These are phyloP conservation scores for Salpingus planirostris DNA, from an alignment of 2,888 invertebrate species.

Conservation along the genomic window DNA sequence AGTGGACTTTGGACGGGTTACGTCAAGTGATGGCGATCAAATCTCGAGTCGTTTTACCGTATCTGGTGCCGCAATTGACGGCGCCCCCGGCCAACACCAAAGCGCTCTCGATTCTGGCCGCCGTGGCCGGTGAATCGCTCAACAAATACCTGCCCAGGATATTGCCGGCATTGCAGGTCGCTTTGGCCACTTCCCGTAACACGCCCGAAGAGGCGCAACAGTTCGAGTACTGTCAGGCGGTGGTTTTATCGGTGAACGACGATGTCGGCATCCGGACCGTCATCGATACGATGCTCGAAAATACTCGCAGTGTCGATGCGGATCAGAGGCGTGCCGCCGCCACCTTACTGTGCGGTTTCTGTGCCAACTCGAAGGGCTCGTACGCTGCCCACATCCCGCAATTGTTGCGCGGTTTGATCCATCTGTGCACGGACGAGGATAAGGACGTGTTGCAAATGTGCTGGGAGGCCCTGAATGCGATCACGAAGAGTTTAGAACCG, in stretches of 20 bases:
- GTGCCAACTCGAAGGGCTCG: constrained; percentile 80
- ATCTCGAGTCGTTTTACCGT: constrained; percentile 90
- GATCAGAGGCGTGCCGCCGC: constrained; percentile 72
- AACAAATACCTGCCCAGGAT: constrained; percentile 86
- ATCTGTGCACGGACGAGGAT: constrained; percentile 75
- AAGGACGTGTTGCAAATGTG: constrained; percentile 73
- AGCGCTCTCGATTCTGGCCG: constrained; percentile 86
- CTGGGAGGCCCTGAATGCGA: constrained; percentile 86
- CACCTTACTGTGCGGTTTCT: constrained; percentile 81
- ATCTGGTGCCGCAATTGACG: constrained; percentile 90
- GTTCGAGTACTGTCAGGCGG: constrained; percentile 85
- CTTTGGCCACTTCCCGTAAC: constrained; percentile 62
- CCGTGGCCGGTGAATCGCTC: constrained; percentile 89
- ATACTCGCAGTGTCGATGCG: constrained; percentile 55
- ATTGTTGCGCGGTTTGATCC: constrained; percentile 76
- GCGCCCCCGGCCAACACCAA: constrained; percentile 84
- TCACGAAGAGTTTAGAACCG: constrained; percentile 80
- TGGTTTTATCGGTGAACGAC: constrained; percentile 83
- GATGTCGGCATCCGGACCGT: constrained; percentile 81
- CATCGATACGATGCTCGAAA: constrained; percentile 76
- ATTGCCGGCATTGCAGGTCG: constrained; percentile 77
- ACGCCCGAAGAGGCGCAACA: constrained; percentile 60
- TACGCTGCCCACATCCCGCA: constrained; percentile 82
- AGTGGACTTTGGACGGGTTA: constrained; percentile 89
- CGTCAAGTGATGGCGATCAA: constrained; percentile 96